Conservation (phyloP, 2,888 invertebrate species). For the Cosmopolites sordidus region DNA sequence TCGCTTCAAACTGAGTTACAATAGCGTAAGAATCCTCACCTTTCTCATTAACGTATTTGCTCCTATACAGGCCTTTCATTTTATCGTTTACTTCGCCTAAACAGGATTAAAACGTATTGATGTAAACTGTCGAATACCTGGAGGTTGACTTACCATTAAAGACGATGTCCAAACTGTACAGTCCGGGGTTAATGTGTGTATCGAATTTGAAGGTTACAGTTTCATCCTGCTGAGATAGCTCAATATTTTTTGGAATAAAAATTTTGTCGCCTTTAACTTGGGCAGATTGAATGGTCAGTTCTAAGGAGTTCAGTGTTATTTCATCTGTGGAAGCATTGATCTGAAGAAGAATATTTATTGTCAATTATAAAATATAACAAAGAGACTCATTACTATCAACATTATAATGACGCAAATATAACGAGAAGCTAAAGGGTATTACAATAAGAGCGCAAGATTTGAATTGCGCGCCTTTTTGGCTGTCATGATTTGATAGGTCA, state of each 20-base stretch:
- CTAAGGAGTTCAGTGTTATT: constrained; percentile 70
- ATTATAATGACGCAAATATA: too few relatives aligned
- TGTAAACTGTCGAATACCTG: neutral
- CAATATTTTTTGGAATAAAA: constrained; percentile 42
- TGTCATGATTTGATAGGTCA: too few relatives aligned
- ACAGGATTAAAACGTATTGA: neutral
- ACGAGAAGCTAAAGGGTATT: too few relatives aligned
- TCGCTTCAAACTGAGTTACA: constrained; percentile 89
- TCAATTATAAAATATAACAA: neutral
- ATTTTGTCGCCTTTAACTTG: constrained; percentile 52
- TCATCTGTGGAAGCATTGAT: constrained; percentile 61
- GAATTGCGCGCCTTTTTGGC: too few relatives aligned
- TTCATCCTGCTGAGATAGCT: constrained; percentile 57
- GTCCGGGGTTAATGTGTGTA: constrained; percentile 55
- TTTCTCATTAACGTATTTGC: constrained; percentile 70
- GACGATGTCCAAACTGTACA: constrained; percentile 59
- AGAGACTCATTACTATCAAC: neutral
- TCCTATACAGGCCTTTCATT: constrained; percentile 93
- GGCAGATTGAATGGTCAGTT: constrained; percentile 62
- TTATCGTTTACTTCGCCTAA: constrained; percentile 81
- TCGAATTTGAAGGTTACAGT: constrained; percentile 64
- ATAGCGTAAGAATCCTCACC: constrained; percentile 80
- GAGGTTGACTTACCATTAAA: constrained; percentile 64
- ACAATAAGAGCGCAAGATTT: too few relatives aligned
- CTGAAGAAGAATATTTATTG: constrained; percentile 48